A percentile compares a stretch with the other conserved stretches of the same genome.
Evolutionary conservation across 2,797 vertebrate species (phyloP).

Genomic region (Mergus octosetaceus): DNA sequence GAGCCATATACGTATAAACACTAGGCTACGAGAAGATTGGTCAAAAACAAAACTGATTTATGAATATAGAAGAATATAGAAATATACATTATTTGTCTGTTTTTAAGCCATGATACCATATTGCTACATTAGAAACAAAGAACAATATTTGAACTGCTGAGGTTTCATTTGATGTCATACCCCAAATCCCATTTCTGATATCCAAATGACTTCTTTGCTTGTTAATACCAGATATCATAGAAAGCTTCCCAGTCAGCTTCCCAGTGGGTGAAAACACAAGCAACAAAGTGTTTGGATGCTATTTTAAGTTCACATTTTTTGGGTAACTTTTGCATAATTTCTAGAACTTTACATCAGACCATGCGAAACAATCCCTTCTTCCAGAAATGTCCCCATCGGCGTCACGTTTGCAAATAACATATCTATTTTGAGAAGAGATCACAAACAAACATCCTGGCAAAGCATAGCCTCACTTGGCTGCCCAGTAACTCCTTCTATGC

Average conservation of each 20-base stretch:
- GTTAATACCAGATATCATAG: background rate
- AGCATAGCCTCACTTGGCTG: background rate
- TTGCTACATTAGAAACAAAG: background rate
- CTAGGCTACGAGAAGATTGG: background rate
- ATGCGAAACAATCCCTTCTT: background rate
- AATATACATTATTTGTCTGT: background rate
- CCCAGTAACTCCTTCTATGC: background rate
- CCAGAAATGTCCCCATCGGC: background rate
- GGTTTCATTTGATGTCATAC: background rate
- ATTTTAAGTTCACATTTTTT: background rate
- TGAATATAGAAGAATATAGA: background rate
- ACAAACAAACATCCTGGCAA: background rate
- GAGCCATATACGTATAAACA: background rate
- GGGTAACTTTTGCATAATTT: background rate
- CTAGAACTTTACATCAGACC: background rate
- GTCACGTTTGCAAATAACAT: background rate
- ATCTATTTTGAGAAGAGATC: background rate
- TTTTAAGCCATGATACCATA: background rate
- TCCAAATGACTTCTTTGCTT: background rate
- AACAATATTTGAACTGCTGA: rapidly evolving
- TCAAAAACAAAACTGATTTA: background rate
- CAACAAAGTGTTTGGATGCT: background rate
- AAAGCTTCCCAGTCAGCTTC: background rate
- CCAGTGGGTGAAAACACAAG: background rate
- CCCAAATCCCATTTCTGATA: background rate